Conservation (phyloP, 92 coral and sea anemone genomes). For the Porites rus region DNA sequence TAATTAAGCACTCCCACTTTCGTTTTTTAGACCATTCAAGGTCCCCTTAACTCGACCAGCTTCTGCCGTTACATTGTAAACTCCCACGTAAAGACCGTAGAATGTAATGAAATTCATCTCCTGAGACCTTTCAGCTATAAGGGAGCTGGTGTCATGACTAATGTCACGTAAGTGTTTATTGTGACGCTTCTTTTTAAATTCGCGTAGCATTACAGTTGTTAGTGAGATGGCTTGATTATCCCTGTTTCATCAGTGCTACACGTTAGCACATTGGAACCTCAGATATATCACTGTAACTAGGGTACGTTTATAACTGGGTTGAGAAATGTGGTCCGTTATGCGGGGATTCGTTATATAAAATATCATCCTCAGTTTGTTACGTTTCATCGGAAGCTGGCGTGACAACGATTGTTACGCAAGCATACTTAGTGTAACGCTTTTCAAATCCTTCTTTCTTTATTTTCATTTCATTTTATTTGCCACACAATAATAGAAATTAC, state of each 20-base stretch:
- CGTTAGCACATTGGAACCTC: too few species aligned
- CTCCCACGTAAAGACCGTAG: constrained; percentile 57
- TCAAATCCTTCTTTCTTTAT: background rate
- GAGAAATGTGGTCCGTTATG: too few species aligned
- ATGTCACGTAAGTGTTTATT: constrained; percentile 63
- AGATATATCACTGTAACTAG: too few species aligned
- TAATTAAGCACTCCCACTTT: background rate
- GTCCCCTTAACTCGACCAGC: constrained; percentile 67
- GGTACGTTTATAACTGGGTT: background rate
- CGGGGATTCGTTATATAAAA: too few species aligned
- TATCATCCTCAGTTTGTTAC: background rate
- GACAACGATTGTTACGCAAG: background rate
- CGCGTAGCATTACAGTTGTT: background rate
- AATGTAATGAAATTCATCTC: constrained; percentile 80
- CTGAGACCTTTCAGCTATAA: constrained; percentile 65
- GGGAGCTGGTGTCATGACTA: constrained; percentile 71
- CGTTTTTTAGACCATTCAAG: constrained; percentile 33
- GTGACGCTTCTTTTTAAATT: background rate
- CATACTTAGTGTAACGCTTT: background rate
- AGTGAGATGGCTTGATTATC: background rate
- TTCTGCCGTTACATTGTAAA: constrained; percentile 60
- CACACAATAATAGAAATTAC: too few species aligned
- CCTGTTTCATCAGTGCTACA: background rate
- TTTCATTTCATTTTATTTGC: too few species aligned
- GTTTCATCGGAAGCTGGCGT: background rate